Evolutionary conservation across 2,888 invertebrate species (phyloP), one percentile per base, ranked within the genome.

Genomic region (Eulithis testata): DNA sequence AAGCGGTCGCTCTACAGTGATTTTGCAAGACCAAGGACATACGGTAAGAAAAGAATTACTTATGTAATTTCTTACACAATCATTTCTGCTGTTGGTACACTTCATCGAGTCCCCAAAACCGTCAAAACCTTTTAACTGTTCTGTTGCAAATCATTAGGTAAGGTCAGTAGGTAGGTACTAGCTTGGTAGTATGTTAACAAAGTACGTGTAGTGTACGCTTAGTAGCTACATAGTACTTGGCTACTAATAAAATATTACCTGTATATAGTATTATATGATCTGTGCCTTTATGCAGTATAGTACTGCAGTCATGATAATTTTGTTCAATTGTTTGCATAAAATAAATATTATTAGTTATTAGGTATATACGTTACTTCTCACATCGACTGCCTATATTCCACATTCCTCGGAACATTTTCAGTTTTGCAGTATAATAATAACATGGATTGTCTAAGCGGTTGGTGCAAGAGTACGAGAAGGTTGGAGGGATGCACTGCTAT

Each of bases 401-500:
- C 47, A 8, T 47, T 11, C 2, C 49, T 49, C 9, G 9, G 21
- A 9, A 49, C 21, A 14, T 47, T 47, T 21, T 49, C n/a, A 6
- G 49, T 11, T 21, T 21, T 11, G 14, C 21, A 49, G 45, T n/a
- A 55, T 44, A 54, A 12, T 14, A 50, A 12, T 50, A 36, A 5
- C 21, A 89, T 92, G 91, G 89, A 90, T 73, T 87, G 78, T 68
- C 57, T 91, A 31, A 91, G 90, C 64, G 72, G 73, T 21, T 76
- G 74, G 76, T 74, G 73, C 49, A 71, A 43, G 79, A 89, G 95
- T 86, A 72, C 89, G 14, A 89, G 89, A 45, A 88, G 94, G 49
- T 91, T 95, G 68, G 86, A 92, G 83, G 88, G 94, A 72, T 72
- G 86, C 75, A 86, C 91, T 49, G 90, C 89, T 3, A 80, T 94